A percentile compares a stretch with the other conserved stretches of the same genome.
Conservation (phyloP, 2,888 invertebrate genomes). For the Sphaerophoria taeniata region DNA sequence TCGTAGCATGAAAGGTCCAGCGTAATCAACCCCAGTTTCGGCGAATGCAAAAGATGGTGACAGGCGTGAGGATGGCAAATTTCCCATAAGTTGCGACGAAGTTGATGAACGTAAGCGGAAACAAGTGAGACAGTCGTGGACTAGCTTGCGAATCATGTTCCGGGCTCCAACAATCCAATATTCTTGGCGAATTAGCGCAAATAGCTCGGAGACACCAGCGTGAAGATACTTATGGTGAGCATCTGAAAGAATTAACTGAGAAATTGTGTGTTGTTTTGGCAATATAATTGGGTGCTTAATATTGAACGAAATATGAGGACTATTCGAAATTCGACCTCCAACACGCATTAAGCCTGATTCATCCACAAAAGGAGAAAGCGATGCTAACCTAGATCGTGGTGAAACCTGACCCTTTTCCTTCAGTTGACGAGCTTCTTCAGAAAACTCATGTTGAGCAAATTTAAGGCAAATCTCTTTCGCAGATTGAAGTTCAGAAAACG, state of each 20-base stretch:
- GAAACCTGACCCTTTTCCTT: neutral
- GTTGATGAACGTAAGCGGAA: too few species aligned
- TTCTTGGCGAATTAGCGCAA: neutral
- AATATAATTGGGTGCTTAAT: neutral
- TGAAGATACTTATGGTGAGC: neutral
- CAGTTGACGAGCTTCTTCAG: neutral
- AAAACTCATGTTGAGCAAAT: neutral
- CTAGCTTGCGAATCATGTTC: neutral
- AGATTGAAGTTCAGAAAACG: neutral
- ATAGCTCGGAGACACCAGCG: neutral
- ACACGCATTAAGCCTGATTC: conserved; percentile 10
- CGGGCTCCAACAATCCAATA: neutral
- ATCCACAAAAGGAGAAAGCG: conserved; percentile 23
- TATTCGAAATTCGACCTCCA: conserved; percentile 2
- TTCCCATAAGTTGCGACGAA: neutral
- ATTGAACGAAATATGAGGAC: too few species aligned
- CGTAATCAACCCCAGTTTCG: neutral
- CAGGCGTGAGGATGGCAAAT: neutral
- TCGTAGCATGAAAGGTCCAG: neutral
- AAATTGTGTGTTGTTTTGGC: neutral
- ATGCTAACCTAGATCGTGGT: neutral
- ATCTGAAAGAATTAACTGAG: conserved; percentile 3
- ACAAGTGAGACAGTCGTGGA: neutral
- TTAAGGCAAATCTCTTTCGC: neutral
- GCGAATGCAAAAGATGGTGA: neutral